Base-by-base conservation (phyloP, 2,797 vertebrate genomes). In the Chelmon rostratus region DNA sequence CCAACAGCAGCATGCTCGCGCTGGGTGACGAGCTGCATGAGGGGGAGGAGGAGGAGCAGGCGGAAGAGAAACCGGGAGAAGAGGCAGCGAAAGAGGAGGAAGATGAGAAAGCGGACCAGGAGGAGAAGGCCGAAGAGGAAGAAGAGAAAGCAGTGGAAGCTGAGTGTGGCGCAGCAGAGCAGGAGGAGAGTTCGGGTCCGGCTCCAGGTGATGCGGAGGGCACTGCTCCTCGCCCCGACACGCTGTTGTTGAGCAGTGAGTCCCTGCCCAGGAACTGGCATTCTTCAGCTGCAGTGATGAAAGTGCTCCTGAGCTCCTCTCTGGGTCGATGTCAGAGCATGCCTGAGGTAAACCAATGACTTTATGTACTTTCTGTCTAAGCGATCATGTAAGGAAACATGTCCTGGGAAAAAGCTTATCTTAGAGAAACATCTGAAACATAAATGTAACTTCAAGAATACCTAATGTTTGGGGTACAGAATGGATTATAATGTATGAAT, bases 281-380 rank as follows among this genome's bases (percentile, higher is more conserved):
- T 18, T 93, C 94, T 0, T 96, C 96, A 0, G 88, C 94, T 0
- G 94, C 97, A 21, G 94, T 98, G 89, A 96, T 98, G 96, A 98
- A 97, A 72, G 96, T 94, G 0, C 94, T 98, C 57, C 89, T 97
- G 75, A 89, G 82, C 42, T 89, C 93, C 9, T 94, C 91, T 77
- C 89, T 85, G 46, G 92, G 91, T 53, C 91, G 96, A 66, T 96
- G 96, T 37, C 94, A 91, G 61, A 98, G 97, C 86, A 89, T 98
- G 80, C 97, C 97, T 0, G 97, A 98, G 92, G 94, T 95, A 89
- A 80, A 37, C 40, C 21, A 40, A 1, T n/a, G 9, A 62, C 6
- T 25, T 13, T 13, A 33, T 38, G 15, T 11, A 6, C 7, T 11
- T 18, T 2, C 44, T 54, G 40, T 28, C 12, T 15, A 11, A 18